phyloP scores from a whole-genome alignment of 2,113 vertebrate species.

The Eptatretus burgeri region DNA sequence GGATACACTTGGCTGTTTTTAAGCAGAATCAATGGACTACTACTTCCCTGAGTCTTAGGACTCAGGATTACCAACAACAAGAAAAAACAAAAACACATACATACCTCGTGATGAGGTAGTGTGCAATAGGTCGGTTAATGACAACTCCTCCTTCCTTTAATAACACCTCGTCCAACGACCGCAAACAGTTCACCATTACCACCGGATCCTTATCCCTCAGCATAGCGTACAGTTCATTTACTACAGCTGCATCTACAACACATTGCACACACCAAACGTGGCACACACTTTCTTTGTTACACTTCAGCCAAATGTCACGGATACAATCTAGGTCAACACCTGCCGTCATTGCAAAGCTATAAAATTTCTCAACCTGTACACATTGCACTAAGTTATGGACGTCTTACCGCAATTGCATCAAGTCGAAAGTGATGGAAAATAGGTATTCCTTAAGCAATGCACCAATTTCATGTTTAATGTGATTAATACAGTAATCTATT shows the following conservation, averaged over 20 bases:
- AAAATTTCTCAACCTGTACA: not conserved
- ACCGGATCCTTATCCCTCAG: slow-evolving; percentile 76
- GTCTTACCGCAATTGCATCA: too few relatives aligned
- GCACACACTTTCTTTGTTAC: not conserved
- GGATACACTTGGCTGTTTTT: too few relatives aligned
- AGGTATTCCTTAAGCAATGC: not conserved
- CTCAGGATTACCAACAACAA: too few relatives aligned
- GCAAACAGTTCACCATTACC: slow-evolving; percentile 72
- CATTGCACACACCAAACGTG: not conserved
- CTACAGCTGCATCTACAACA: slow-evolving; percentile 31
- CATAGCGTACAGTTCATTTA: slow-evolving; percentile 75
- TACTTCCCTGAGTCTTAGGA: too few relatives aligned
- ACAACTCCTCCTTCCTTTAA: slow-evolving; percentile 64
- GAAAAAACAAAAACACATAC: too few relatives aligned
- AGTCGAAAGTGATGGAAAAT: not conserved
- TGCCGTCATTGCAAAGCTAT: not conserved
- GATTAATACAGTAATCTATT: too few relatives aligned
- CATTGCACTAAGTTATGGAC: not conserved
- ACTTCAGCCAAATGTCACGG: not conserved
- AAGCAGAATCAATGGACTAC: too few relatives aligned
- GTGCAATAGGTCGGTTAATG: slow-evolving; percentile 82
- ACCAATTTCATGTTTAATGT: too few relatives aligned
- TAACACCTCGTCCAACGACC: slow-evolving; percentile 67
- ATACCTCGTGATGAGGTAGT: slow-evolving; percentile 82
- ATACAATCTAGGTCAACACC: not conserved